phyloP scores from a whole-genome alignment of 2,888 invertebrate species.

The Pinctada fucata region DNA sequence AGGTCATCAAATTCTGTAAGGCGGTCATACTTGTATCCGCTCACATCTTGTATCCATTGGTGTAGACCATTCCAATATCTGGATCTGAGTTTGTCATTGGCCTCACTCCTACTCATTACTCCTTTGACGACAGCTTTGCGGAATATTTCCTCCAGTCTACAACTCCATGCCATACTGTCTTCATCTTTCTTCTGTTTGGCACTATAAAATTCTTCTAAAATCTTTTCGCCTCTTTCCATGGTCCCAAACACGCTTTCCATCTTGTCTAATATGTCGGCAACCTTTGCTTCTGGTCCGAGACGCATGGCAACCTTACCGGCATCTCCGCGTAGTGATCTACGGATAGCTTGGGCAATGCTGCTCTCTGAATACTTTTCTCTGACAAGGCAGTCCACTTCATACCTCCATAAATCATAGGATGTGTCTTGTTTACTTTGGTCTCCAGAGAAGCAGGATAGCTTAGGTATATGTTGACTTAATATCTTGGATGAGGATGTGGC shows the following conservation, averaged over 20 bases:
- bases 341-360: not conserved
- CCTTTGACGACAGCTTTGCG: not conserved
- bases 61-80: conserved; percentile 6
- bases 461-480: conserved; percentile 6
- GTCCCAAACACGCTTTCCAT: conserved; percentile 11
- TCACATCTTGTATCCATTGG: conserved; percentile 6
- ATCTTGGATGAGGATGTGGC: not conserved
- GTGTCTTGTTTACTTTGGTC: conserved; percentile 7
- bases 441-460: conserved; percentile 14
- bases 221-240: not conserved
- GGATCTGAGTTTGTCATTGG: not conserved
- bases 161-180: conserved; percentile 2
- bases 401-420: conserved; percentile 6
- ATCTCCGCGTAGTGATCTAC: conserved; percentile 5
- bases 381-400: conserved; percentile 14
- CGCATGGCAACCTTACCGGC: conserved; percentile 12
- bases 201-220: conserved; percentile 7
- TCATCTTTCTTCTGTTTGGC: not conserved
- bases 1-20: not conserved
- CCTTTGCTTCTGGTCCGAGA: not conserved
- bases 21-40: not conserved
- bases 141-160: conserved; percentile 8
- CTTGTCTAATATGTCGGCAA: not conserved
- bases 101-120: not conserved
- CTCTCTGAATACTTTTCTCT: not conserved